Conservation (phyloP, 1,140 invertebrate genomes). For the Euschistus heros region DNA sequence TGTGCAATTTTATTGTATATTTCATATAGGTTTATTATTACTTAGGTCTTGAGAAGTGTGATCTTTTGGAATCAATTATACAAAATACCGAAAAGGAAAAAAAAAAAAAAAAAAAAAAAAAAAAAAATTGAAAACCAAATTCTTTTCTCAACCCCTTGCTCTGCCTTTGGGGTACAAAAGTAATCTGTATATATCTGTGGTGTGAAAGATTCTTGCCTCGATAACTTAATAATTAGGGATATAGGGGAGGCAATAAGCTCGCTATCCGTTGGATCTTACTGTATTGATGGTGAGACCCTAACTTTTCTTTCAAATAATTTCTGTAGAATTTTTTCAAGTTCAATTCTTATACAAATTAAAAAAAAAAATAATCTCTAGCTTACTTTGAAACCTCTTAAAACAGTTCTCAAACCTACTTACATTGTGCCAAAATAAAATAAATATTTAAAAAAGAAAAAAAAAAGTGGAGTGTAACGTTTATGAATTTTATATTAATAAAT, state of each 20-base stretch:
- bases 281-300: neutral
- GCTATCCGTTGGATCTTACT: neutral
- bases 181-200: slow-evolving; percentile 4
- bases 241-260: neutral
- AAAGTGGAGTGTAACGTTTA: slow-evolving; percentile 4
- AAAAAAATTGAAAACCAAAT: neutral
- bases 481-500: slow-evolving; percentile 12
- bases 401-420: slow-evolving; percentile 1
- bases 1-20: slow-evolving; percentile 8
- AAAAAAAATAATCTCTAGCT: neutral
- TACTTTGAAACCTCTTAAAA: neutral
- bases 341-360: neutral
- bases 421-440: slow-evolving; percentile 3
- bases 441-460: slow-evolving; percentile 12
- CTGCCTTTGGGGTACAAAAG: neutral
- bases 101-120: neutral
- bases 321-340: slow-evolving; percentile 1
- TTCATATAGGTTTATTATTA: slow-evolving; percentile 7
- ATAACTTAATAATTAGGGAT: slow-evolving; percentile 2
- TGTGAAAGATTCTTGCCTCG: neutral
- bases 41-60: neutral
- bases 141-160: neutral
- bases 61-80: neutral
- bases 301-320: neutral
- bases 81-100: neutral